Percentiles rank a stretch among this genome's conserved stretches.
Evolutionary conservation across 2,888 invertebrate genomes (phyloP).

Genomic region (Noctua janthe): DNA sequence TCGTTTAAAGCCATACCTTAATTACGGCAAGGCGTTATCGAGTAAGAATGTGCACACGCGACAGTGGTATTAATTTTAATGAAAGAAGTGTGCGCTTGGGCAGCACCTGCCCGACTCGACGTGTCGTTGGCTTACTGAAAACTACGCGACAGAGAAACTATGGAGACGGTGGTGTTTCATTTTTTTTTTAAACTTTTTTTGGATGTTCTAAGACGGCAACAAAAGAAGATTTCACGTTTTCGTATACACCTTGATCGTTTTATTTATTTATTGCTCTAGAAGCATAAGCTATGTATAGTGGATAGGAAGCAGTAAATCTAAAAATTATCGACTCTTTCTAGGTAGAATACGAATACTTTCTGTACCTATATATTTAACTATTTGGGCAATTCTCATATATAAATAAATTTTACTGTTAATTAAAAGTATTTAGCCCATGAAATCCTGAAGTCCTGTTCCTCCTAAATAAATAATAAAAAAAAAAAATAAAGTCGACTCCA

Average conservation of each 20-base stretch:
- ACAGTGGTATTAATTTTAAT: constrained; percentile 91
- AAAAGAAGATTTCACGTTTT: neutral
- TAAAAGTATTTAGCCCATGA: neutral
- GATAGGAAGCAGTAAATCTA: neutral
- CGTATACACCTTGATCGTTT: neutral
- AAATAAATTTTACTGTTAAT: neutral
- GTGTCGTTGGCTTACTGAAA: constrained; percentile 84
- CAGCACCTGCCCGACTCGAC: constrained; percentile 83
- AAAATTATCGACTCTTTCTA: neutral
- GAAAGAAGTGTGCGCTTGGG: constrained; percentile 89
- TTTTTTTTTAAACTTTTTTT: neutral
- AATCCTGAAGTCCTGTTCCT: neutral
- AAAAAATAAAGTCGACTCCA: constrained; percentile 60
- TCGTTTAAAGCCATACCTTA: constrained; percentile 86
- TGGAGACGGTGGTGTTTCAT: constrained; percentile 33
- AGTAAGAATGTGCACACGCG: constrained; percentile 90
- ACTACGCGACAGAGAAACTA: constrained; percentile 69
- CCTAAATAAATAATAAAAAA: neutral
- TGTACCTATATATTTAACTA: neutral
- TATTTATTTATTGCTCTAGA: no score
- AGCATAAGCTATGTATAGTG: no score
- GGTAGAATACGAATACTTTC: neutral
- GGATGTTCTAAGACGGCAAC: no score
- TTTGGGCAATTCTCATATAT: neutral
- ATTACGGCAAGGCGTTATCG: constrained; percentile 90